These are phyloP conservation scores for Arctopsyche grandis DNA, from an alignment of 1,140 invertebrate species.

Conservation along the genomic window DNA sequence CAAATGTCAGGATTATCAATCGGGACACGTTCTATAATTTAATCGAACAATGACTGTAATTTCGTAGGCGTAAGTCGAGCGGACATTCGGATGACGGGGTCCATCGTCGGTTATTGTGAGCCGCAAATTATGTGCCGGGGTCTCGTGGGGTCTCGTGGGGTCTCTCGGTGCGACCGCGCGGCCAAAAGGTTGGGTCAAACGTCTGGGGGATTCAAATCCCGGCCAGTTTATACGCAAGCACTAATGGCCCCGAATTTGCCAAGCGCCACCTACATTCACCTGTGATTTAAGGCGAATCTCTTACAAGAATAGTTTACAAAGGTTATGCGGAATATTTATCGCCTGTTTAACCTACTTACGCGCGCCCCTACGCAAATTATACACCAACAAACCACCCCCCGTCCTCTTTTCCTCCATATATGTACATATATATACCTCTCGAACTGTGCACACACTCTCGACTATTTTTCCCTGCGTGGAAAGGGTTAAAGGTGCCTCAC, in stretches of 20 bases:
- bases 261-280: constrained; percentile 40
- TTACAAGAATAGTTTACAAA: constrained; percentile 45
- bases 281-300: constrained; percentile 44
- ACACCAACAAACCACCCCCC: neutral
- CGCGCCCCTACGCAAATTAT: constrained; percentile 6
- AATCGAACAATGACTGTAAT: too few species aligned
- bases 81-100: too few species aligned
- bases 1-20: too few species aligned
- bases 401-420: neutral
- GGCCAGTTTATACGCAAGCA: constrained; percentile 17
- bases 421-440: neutral
- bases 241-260: constrained; percentile 40
- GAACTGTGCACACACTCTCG: neutral
- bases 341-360: constrained; percentile 40
- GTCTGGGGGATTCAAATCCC: constrained; percentile 43
- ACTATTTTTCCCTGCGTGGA: constrained; percentile 7
- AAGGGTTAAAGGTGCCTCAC: constrained; percentile 1
- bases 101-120: neutral
- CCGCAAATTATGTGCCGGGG: neutral
- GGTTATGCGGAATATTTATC: constrained; percentile 46
- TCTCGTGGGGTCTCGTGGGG: too few species aligned
- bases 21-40: too few species aligned
- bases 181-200: constrained; percentile 46
- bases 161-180: constrained; percentile 25
- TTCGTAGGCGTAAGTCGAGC: too few species aligned